Percentiles rank a stretch among this genome's conserved stretches.
These are phyloP conservation scores for Rapana venosa DNA, from an alignment of 2,888 invertebrate genomes.

Conservation along the genomic window DNA sequence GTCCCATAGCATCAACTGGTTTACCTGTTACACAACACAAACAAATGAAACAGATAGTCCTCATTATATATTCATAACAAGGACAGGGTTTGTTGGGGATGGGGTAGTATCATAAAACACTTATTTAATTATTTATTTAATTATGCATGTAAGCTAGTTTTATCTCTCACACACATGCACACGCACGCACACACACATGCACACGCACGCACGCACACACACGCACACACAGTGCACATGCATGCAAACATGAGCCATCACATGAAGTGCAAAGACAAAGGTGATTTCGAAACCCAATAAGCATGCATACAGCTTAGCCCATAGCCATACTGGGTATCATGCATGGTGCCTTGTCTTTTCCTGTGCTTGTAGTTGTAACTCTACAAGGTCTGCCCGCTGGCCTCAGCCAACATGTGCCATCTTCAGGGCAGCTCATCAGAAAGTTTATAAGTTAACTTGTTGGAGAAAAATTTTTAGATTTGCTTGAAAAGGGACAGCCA, in stretches of 20 bases:
- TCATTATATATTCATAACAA: neutral
- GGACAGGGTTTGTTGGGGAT: neutral
- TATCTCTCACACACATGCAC: conserved; percentile 6
- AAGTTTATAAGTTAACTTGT: no score
- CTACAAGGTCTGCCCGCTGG: no score
- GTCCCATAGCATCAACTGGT: conserved; percentile 92
- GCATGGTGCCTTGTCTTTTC: no score
- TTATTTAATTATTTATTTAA: no score
- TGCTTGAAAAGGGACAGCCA: no score
- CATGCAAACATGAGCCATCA: neutral
- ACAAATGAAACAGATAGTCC: neutral
- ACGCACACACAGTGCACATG: neutral
- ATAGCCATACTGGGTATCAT: no score
- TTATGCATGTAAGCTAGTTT: no score
- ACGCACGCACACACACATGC: neutral
- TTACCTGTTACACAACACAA: conserved; percentile 83
- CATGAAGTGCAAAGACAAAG: neutral
- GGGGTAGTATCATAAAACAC: neutral
- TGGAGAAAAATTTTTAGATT: no score
- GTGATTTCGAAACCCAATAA: neutral
- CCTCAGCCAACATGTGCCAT: no score
- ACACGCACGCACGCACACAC: neutral
- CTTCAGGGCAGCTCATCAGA: no score
- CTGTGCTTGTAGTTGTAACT: no score
- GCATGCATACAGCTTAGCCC: no score